A percentile compares a stretch with the other conserved stretches of the same genome.
Conservation (phyloP, 2,888 invertebrate species). For the Alloscopus bannaensis region DNA sequence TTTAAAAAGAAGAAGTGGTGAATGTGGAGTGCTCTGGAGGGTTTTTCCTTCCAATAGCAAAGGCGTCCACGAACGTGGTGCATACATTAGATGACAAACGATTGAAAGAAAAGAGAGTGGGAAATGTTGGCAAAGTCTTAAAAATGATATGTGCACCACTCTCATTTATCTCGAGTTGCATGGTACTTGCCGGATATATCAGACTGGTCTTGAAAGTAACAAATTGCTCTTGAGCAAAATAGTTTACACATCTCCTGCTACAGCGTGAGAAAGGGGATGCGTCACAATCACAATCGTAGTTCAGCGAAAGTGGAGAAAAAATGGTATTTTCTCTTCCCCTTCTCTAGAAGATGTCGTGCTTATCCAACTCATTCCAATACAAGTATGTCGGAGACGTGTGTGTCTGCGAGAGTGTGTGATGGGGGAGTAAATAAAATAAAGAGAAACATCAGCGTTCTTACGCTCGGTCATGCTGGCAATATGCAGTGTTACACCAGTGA, state of each 20-base stretch:
- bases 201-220: slow-evolving; percentile 38
- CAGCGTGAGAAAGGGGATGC: not conserved
- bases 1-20: not conserved
- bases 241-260: slow-evolving; percentile 26
- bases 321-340: slow-evolving; percentile 21
- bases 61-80: no score
- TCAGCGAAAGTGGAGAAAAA: not conserved
- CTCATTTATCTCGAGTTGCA: not conserved
- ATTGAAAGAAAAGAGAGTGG: slow-evolving; percentile 5
- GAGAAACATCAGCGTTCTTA: slow-evolving; percentile 46
- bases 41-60: slow-evolving; percentile 1
- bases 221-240: slow-evolving; percentile 54
- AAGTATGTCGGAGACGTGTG: no score
- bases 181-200: slow-evolving; percentile 2
- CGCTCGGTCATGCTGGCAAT: slow-evolving; percentile 27
- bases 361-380: no score
- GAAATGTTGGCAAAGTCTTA: not conserved
- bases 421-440: slow-evolving; percentile 55
- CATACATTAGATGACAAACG: slow-evolving; percentile 1
- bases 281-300: no score
- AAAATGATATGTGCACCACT: not conserved
- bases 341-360: slow-evolving; percentile 28
- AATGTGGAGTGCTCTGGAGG: not conserved
- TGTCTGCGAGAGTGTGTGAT: no score
- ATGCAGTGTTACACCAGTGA: slow-evolving; percentile 6